Conservation (phyloP, 1,140 invertebrate species). For the Aphaenogaster ashmeadi region DNA sequence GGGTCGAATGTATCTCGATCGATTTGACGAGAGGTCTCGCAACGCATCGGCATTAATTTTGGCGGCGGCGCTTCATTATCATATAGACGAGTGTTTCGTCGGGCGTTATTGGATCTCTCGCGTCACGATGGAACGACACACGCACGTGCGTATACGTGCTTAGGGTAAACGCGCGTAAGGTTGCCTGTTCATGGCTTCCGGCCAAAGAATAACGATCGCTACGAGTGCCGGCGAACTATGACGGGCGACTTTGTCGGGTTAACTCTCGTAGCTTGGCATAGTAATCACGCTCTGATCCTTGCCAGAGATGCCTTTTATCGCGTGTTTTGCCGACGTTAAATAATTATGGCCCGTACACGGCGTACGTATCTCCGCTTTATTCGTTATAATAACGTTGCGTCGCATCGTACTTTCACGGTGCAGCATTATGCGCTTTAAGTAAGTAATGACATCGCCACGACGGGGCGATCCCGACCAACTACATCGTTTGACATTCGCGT, state of each 20-base stretch:
- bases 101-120: slow-evolving; percentile 80
- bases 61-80: slow-evolving; percentile 80
- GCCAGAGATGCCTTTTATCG: slow-evolving; percentile 46
- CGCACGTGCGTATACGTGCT: slow-evolving; percentile 81
- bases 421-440: slow-evolving; percentile 44
- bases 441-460: slow-evolving; percentile 42
- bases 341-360: slow-evolving; percentile 25
- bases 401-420: slow-evolving; percentile 37
- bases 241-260: slow-evolving; percentile 55
- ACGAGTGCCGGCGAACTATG: slow-evolving; percentile 43
- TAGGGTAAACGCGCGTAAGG: slow-evolving; percentile 75
- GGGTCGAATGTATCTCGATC: slow-evolving; percentile 75
- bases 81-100: slow-evolving; percentile 84
- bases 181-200: slow-evolving; percentile 74
- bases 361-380: slow-evolving; percentile 51
- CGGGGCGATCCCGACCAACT: slow-evolving; percentile 14
- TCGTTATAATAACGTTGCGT: slow-evolving; percentile 43
- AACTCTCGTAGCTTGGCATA: slow-evolving; percentile 55
- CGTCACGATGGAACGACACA: slow-evolving; percentile 72
- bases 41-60: slow-evolving; percentile 81
- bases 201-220: slow-evolving; percentile 75
- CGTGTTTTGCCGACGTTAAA: slow-evolving; percentile 58
- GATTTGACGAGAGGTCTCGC: slow-evolving; percentile 73
- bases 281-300: slow-evolving; percentile 44
- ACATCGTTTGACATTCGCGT: slow-evolving; percentile 37